phyloP scores from a whole-genome alignment of 2,113 vertebrate species.

The Origma solitaria region DNA sequence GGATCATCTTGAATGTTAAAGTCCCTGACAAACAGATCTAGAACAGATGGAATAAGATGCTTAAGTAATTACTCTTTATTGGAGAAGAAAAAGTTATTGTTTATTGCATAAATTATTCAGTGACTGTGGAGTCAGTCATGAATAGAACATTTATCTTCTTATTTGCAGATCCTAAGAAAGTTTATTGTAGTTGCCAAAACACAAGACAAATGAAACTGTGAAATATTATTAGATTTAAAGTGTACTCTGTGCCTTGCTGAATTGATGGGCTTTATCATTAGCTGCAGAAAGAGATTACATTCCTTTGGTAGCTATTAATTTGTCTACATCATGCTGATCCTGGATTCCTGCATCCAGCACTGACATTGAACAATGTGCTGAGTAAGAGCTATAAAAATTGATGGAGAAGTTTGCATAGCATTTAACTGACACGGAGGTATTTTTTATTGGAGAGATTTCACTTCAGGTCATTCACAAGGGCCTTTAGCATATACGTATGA shows the following conservation, averaged over 20 bases:
- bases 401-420: not conserved
- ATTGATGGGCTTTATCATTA: not conserved
- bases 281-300: not conserved
- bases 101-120: not conserved
- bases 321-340: not conserved
- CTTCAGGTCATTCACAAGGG: not conserved
- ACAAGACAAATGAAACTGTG: not conserved
- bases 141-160: not conserved
- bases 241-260: not conserved
- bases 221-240: not conserved
- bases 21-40: not conserved
- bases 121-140: not conserved
- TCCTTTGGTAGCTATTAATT: not conserved
- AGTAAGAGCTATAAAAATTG: not conserved
- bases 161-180: not conserved
- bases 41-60: not conserved
- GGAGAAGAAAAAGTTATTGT: not conserved
- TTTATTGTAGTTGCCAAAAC: not conserved
- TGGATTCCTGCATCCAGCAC: not conserved
- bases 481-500: not conserved
- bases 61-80: not conserved
- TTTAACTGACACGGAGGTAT: not conserved
- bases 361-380: not conserved
- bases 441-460: not conserved
- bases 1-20: not conserved